phyloP scores from a whole-genome alignment of 35 echinoderm and acorn worm genomes.

The Lytechinus pictus region DNA sequence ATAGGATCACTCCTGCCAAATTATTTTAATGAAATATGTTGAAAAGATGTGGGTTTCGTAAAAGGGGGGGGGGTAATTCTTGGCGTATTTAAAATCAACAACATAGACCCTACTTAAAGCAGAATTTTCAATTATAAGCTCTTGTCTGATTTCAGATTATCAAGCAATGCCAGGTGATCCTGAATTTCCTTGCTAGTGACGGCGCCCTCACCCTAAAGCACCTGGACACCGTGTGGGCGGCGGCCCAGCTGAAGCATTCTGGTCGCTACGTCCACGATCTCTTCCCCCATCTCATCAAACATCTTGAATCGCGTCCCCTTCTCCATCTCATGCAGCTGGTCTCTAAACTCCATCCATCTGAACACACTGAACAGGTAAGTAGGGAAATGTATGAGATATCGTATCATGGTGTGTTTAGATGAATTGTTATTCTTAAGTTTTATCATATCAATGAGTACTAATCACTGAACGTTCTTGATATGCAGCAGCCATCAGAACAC shows the following conservation, averaged over 20 bases:
- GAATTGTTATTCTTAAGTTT: background rate
- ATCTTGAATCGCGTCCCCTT: conserved; percentile 73
- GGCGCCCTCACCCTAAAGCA: conserved; percentile 77
- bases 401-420: background rate
- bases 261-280: conserved; percentile 91
- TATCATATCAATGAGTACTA: no score
- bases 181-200: conserved; percentile 85
- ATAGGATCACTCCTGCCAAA: no score
- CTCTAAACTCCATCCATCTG: conserved; percentile 74
- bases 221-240: conserved; percentile 81
- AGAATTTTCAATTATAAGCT: no score
- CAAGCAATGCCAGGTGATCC: conserved; percentile 87
- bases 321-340: conserved; percentile 77
- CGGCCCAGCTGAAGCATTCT: conserved; percentile 81
- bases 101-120: no score
- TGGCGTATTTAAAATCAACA: no score
- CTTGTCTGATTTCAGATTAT: conserved; percentile 59
- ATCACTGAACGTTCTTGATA: no score
- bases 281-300: conserved; percentile 87
- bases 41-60: no score
- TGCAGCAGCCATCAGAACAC: no score
- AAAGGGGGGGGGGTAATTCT: no score
- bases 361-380: conserved; percentile 84
- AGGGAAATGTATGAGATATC: background rate
- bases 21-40: no score